Evolutionary conservation across 1,140 invertebrate species (phyloP).

Genomic region (Paralvinella palmiformis): DNA sequence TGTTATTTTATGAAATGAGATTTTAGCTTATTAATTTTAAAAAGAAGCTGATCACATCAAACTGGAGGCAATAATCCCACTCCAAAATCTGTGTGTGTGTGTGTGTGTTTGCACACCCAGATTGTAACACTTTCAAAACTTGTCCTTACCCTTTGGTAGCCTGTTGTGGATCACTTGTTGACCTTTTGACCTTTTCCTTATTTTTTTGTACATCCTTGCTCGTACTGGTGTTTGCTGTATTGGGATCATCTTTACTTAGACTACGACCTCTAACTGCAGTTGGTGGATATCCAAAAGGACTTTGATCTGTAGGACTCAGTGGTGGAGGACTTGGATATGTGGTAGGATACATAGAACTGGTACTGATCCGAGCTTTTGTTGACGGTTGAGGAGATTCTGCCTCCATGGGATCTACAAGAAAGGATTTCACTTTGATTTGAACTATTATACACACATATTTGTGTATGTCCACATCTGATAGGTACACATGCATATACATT

Average conservation of each 20-base stretch:
- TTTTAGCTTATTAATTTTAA: no score
- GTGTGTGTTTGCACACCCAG: no score
- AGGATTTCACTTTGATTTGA: neutral
- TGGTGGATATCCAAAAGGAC: neutral
- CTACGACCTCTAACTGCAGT: slow-evolving; percentile 2
- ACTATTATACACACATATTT: no score
- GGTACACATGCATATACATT: no score
- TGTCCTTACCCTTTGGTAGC: neutral
- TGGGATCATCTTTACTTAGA: slow-evolving; percentile 1
- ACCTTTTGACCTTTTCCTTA: no score
- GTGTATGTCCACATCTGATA: no score
- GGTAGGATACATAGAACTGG: slow-evolving; percentile 9
- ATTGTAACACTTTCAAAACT: no score
- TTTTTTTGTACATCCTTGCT: no score
- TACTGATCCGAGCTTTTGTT: slow-evolving; percentile 1
- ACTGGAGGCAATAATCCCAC: no score
- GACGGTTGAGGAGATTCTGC: slow-evolving; percentile 17
- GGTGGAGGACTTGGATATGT: slow-evolving; percentile 1
- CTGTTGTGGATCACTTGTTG: neutral
- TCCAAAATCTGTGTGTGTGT: no score
- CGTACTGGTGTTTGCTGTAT: neutral
- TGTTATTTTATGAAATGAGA: no score
- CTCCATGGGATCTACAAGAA: slow-evolving; percentile 24
- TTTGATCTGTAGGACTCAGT: neutral
- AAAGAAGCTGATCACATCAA: no score